Evolutionary conservation across 2,113 vertebrate genomes (phyloP).

Genomic region (Pseudopipra pipra): DNA sequence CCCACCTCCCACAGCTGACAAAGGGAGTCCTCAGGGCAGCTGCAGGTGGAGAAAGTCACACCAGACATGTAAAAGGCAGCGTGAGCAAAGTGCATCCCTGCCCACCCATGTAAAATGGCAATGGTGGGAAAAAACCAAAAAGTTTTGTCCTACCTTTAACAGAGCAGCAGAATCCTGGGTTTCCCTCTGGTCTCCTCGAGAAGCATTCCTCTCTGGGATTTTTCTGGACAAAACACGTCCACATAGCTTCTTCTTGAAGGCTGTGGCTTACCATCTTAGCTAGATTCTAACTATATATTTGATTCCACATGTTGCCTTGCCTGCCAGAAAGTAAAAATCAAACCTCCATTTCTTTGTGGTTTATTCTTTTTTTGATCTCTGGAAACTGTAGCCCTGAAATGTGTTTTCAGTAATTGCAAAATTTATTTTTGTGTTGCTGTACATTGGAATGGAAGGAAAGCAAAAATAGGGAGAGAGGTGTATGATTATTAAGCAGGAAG

Average conservation of each 20-base stretch:
- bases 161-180: neutral
- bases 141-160: neutral
- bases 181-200: neutral
- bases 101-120: neutral
- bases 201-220: neutral
- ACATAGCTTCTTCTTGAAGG: neutral
- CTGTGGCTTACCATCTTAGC: neutral
- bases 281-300: neutral
- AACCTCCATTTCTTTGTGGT: neutral
- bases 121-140: fast-evolving
- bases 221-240: neutral
- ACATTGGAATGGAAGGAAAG: neutral
- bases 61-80: neutral
- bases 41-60: neutral
- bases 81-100: neutral
- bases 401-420: neutral
- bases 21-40: neutral
- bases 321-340: neutral
- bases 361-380: neutral
- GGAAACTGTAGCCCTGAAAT: neutral
- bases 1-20: neutral
- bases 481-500: neutral
- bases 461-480: neutral
- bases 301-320: neutral
- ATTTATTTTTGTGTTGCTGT: slow-evolving; percentile 10